Conservation (phyloP, 2,797 vertebrate species). For the Pangasius macronema region DNA sequence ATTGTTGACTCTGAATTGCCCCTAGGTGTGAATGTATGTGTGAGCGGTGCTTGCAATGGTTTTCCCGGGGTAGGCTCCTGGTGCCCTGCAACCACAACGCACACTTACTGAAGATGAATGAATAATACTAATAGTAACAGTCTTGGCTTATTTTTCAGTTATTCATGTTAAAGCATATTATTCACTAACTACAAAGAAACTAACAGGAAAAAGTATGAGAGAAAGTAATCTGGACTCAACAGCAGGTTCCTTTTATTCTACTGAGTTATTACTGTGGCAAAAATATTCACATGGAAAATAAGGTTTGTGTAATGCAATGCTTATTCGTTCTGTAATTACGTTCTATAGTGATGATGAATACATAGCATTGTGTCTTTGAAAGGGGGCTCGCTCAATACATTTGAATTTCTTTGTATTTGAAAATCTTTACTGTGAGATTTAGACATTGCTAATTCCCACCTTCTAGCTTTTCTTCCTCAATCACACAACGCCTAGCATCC, state of each 20-base stretch:
- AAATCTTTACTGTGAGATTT: neutral
- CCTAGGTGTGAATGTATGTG: neutral
- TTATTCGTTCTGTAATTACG: neutral
- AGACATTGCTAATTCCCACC: neutral
- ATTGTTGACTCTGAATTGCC: slow-evolving; percentile 4
- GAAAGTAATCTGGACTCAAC: neutral
- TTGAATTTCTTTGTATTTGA: neutral
- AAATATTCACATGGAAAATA: neutral
- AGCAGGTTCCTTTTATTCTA: neutral
- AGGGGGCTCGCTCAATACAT: neutral
- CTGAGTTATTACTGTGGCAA: neutral
- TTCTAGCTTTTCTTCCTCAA: neutral
- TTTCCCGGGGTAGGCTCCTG: neutral
- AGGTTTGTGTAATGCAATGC: neutral
- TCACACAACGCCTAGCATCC: neutral
- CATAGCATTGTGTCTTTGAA: neutral
- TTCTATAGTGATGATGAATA: neutral
- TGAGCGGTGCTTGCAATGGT: neutral
- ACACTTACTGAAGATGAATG: neutral
- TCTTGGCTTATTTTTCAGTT: neutral
- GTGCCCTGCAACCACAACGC: neutral
- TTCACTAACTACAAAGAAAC: neutral
- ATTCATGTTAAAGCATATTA: neutral
- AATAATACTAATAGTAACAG: neutral
- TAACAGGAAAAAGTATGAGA: neutral